phyloP scores from a whole-genome alignment of 1,140 invertebrate genomes.

The Chrysomallon squamiferum region DNA sequence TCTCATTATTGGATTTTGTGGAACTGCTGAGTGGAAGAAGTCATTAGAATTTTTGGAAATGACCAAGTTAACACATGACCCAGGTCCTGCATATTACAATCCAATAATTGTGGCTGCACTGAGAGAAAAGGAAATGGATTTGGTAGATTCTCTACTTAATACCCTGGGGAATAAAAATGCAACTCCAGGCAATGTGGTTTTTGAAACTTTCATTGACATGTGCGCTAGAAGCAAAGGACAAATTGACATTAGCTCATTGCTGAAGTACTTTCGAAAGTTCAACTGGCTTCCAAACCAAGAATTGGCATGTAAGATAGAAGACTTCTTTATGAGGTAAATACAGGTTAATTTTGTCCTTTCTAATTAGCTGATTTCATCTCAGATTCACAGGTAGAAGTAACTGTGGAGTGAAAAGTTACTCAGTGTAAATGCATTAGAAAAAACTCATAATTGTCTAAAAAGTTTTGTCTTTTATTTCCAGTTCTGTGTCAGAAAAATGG shows the following conservation, averaged over 20 bases:
- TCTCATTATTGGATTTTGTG: conserved; percentile 13
- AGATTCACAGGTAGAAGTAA: too few relatives aligned
- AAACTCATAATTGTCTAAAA: not conserved
- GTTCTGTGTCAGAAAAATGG: conserved; percentile 9
- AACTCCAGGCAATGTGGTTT: not conserved
- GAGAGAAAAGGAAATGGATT: conserved; percentile 10
- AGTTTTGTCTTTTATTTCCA: not conserved
- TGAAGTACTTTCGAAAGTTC: not conserved
- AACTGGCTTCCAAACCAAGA: not conserved
- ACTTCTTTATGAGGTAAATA: not conserved
- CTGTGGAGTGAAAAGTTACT: too few relatives aligned
- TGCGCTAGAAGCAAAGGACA: not conserved
- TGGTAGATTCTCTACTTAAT: conserved; percentile 8
- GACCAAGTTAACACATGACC: conserved; percentile 5
- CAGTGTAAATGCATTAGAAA: too few relatives aligned
- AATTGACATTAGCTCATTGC: not conserved
- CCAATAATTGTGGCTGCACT: conserved; percentile 14
- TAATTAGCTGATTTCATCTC: too few relatives aligned
- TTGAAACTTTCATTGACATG: not conserved
- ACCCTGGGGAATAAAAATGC: not conserved
- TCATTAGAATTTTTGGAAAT: conserved; percentile 17
- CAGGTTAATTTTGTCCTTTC: too few relatives aligned
- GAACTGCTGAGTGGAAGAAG: conserved; percentile 12
- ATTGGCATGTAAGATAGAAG: not conserved
- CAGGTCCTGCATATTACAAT: not conserved